Evolutionary conservation across 1,140 invertebrate genomes (phyloP).

Genomic region (Drosophila sechellia): DNA sequence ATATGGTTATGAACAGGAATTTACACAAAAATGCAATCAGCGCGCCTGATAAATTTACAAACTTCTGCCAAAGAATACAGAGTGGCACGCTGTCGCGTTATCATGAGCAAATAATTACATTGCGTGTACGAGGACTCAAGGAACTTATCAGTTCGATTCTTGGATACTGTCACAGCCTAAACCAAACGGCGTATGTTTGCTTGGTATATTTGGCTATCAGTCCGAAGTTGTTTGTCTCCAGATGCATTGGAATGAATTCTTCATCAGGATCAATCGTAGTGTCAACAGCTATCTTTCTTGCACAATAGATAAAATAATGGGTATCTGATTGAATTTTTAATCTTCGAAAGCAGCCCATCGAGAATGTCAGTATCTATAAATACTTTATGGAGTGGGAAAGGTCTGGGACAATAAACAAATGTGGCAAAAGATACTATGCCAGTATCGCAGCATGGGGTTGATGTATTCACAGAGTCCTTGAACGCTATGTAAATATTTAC

Average conservation of each 20-base stretch:
- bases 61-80: constrained; percentile 17
- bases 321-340: too few relatives aligned
- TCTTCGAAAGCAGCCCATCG: too few relatives aligned
- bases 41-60: constrained; percentile 62
- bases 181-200: constrained; percentile 18
- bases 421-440: neutral
- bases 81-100: constrained; percentile 43
- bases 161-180: constrained; percentile 11
- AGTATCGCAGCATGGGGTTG: constrained; percentile 39
- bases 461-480: constrained; percentile 59
- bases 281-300: too few relatives aligned
- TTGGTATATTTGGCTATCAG: constrained; percentile 45
- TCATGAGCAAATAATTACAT: constrained; percentile 67
- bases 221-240: neutral
- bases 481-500: constrained; percentile 59
- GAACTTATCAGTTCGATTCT: constrained; percentile 58
- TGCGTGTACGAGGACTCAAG: constrained; percentile 40
- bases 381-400: too few relatives aligned
- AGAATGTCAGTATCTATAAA: too few relatives aligned
- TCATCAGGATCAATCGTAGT: too few relatives aligned
- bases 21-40: constrained; percentile 76
- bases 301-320: too few relatives aligned
- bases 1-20: constrained; percentile 52
- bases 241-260: too few relatives aligned
- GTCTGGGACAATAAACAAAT: too few relatives aligned